Conservation (phyloP, 2,113 vertebrate genomes). For the Crotalus helleri region DNA sequence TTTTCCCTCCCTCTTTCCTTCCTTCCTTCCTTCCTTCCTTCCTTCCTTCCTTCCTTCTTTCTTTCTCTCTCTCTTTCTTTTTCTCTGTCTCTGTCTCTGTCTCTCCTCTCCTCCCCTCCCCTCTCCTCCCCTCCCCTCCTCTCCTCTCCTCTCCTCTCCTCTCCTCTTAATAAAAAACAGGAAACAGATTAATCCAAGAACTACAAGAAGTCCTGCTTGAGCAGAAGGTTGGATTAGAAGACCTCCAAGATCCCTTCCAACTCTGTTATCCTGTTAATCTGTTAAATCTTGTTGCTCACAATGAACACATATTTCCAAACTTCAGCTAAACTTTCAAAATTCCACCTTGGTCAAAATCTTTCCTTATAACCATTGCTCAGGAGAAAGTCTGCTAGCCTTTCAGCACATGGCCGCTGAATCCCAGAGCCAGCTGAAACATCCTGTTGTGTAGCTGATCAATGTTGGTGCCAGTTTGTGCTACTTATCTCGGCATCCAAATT, state of each 20-base stretch:
- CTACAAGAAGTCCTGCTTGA: neutral
- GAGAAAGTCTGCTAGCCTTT: neutral
- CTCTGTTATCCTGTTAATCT: too few species aligned
- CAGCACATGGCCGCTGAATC: neutral
- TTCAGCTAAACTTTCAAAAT: neutral
- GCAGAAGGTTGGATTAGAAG: too few species aligned
- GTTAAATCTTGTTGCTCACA: neutral
- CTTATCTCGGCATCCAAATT: neutral
- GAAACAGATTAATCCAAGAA: neutral
- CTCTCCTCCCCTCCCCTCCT: neutral
- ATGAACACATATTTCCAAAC: neutral
- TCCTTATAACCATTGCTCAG: neutral
- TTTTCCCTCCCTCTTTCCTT: neutral
- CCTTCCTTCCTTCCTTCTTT: neutral
- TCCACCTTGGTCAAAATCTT: neutral
- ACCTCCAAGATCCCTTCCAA: too few species aligned
- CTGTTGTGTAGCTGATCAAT: neutral
- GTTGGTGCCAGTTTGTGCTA: neutral
- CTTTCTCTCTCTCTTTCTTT: neutral
- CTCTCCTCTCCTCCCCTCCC: too few species aligned
- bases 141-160: neutral
- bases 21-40: rapidly evolving
- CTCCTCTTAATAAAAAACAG: neutral
- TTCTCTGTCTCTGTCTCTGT: too few species aligned
- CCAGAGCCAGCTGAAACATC: neutral